Percentiles rank a stretch among this genome's conserved stretches.
Evolutionary conservation across 2,797 vertebrate genomes (phyloP).

Genomic region (Caiman crocodilus): DNA sequence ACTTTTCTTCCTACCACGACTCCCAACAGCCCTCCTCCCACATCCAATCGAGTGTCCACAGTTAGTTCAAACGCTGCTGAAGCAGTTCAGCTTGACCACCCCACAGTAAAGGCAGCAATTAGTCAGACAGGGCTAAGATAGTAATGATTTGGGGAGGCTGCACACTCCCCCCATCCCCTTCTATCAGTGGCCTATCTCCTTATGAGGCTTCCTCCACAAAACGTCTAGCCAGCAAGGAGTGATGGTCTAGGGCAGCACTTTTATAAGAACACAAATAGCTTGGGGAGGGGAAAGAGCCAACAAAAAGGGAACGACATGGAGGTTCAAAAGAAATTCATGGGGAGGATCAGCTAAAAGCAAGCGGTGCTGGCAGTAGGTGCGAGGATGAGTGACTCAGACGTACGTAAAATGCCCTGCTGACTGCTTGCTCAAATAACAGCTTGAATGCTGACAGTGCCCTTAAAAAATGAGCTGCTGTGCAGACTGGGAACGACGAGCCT

Average conservation of each 20-base stretch:
- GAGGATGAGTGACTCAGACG: conserved; percentile 24
- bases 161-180: neutral
- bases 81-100: neutral
- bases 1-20: neutral
- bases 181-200: neutral
- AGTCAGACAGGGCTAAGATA: neutral
- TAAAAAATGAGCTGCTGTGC: conserved; percentile 31
- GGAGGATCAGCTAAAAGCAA: neutral
- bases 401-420: conserved; percentile 35
- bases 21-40: neutral
- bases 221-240: neutral
- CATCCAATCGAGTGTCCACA: too few relatives aligned
- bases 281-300: neutral
- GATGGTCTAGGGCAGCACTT: neutral
- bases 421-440: conserved; percentile 55
- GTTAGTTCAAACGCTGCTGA: neutral
- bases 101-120: neutral
- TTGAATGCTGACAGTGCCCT: conserved; percentile 28
- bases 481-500: conserved; percentile 49
- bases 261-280: neutral
- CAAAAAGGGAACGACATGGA: neutral
- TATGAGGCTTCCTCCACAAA: neutral
- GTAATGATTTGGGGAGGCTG: neutral
- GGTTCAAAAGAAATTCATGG: neutral
- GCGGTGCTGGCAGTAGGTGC: neutral